phyloP scores from a whole-genome alignment of 2,888 invertebrate species.

The Anoncus sp. region DNA sequence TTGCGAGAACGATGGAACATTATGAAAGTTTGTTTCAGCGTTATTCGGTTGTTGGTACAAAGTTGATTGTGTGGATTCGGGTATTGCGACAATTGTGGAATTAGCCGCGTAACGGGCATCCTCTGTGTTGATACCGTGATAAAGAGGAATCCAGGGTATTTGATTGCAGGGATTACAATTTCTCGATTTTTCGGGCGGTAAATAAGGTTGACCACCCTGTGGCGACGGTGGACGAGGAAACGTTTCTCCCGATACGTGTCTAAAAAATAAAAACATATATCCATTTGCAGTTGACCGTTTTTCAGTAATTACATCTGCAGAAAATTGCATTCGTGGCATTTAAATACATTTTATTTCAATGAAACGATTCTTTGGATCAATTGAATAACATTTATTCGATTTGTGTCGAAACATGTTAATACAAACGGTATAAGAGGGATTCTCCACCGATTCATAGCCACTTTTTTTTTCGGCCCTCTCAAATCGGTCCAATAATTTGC shows the following conservation, averaged over 20 bases:
- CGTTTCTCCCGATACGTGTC: conserved; percentile 70
- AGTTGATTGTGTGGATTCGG: conserved; percentile 31
- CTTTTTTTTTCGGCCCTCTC: no score
- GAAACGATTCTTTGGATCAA: no score
- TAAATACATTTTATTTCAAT: no score
- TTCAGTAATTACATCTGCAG: neutral
- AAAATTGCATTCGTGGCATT: neutral
- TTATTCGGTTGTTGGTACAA: conserved; percentile 45
- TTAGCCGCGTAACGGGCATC: conserved; percentile 56
- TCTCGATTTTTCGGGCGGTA: conserved; percentile 82
- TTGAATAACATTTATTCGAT: no score
- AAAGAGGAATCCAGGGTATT: conserved; percentile 92
- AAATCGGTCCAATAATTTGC: no score
- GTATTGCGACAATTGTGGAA: conserved; percentile 30
- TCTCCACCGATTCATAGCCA: no score
- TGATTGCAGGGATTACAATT: conserved; percentile 92
- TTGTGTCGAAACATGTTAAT: no score
- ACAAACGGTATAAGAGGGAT: no score
- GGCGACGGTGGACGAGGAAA: conserved; percentile 64
- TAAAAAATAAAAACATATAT: conserved; percentile 23
- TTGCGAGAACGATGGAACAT: conserved; percentile 65
- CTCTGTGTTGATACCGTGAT: conserved; percentile 53
- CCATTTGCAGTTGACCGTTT: neutral
- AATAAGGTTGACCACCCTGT: conserved; percentile 57
- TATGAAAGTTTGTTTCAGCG: conserved; percentile 36